Percentiles rank a stretch among this genome's conserved stretches.
Evolutionary conservation across 2,888 invertebrate genomes (phyloP).

Genomic region (Agrypnus murinus): DNA sequence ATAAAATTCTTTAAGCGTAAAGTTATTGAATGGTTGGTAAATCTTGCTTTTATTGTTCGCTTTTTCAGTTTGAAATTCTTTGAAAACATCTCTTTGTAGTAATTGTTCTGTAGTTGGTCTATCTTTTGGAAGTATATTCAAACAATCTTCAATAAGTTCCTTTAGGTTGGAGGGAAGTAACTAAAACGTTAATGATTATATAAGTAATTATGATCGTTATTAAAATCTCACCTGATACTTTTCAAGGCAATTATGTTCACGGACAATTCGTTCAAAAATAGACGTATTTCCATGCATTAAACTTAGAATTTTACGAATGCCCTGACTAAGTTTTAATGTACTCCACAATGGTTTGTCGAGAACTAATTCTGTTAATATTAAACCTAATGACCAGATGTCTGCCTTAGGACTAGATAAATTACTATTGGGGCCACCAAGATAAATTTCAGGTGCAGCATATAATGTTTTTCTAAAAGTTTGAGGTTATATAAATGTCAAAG

Average conservation of each 20-base stretch:
- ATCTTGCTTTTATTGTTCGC: slow-evolving; percentile 64
- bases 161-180: slow-evolving; percentile 76
- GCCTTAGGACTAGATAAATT: slow-evolving; percentile 79
- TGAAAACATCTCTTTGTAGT: slow-evolving; percentile 74
- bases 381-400: slow-evolving; percentile 96
- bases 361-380: slow-evolving; percentile 88
- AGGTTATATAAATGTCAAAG: no score
- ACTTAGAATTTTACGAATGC: slow-evolving; percentile 84
- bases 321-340: slow-evolving; percentile 83
- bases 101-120: slow-evolving; percentile 79
- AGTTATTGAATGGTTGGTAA: slow-evolving; percentile 65
- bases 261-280: slow-evolving; percentile 82
- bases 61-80: slow-evolving; percentile 64
- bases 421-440: slow-evolving; percentile 76
- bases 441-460: slow-evolving; percentile 89
- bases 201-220: no score
- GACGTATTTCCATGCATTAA: slow-evolving; percentile 76
- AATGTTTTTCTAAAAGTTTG: slow-evolving; percentile 77
- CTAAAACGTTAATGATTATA: no score
- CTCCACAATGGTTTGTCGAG: slow-evolving; percentile 83
- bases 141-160: slow-evolving; percentile 80
- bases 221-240: slow-evolving; percentile 74
- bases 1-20: slow-evolving; percentile 87
- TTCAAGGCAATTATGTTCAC: slow-evolving; percentile 84
- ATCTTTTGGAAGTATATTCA: slow-evolving; percentile 79